Evolutionary conservation across 2,797 vertebrate species (phyloP).

Genomic region (Phataginus tricuspis): DNA sequence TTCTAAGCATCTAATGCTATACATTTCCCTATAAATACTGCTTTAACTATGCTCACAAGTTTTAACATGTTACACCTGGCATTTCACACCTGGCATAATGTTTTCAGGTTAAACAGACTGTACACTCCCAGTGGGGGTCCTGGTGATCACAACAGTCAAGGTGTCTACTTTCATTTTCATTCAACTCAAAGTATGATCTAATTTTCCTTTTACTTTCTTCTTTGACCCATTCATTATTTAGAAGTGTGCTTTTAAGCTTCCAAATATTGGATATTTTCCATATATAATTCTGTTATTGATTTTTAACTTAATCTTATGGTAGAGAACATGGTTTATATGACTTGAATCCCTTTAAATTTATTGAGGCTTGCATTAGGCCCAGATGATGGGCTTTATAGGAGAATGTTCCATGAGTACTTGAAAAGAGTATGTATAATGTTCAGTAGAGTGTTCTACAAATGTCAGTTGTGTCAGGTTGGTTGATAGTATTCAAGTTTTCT

Average conservation of each 20-base stretch:
- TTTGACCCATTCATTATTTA: not conserved
- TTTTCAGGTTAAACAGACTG: not conserved
- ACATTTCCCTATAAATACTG: not conserved
- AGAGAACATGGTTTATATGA: slow-evolving; percentile 5
- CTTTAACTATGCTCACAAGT: not conserved
- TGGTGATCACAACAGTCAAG: not conserved
- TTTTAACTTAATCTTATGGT: slow-evolving; percentile 16
- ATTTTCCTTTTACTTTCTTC: not conserved
- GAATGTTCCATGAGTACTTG: not conserved
- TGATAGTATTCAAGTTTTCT: not conserved
- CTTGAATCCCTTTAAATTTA: not conserved
- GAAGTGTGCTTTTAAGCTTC: not conserved
- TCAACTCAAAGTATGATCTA: not conserved
- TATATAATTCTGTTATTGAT: not conserved
- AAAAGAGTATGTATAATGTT: not conserved
- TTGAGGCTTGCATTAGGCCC: not conserved
- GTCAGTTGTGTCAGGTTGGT: not conserved
- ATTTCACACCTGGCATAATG: not conserved
- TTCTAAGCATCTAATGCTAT: not conserved
- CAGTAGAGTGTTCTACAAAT: not conserved
- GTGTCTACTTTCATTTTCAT: not conserved
- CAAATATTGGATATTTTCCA: not conserved
- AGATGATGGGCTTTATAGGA: not conserved
- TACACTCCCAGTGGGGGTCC: not conserved
- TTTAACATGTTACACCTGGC: not conserved